Evolutionary conservation across 2,888 invertebrate genomes (phyloP), one percentile per base, ranked within the genome.

Genomic region (Metalampra italica): DNA sequence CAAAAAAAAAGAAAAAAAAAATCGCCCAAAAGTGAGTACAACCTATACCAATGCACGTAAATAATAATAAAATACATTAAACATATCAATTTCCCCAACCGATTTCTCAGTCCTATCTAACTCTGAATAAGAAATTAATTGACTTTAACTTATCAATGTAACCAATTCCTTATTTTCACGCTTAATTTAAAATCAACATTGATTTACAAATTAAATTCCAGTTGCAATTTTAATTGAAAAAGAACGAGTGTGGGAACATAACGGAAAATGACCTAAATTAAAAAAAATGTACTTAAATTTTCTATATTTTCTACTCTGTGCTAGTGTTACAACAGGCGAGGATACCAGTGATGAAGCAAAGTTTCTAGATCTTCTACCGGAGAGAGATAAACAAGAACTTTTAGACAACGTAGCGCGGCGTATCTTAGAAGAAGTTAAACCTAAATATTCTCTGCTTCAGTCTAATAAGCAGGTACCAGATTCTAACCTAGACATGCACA

Each of bases 311-410:
- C 36, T 70, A 40, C 60, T 41, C 45, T 52, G 14, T 52, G 45
- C 46, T 51, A 47, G 22, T 36, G 51, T 30, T 52, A 50, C n/a
- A 53, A 46, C 41, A 47, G 53, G 40, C 54, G 43, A 29, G 34
- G 14, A 43, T 11, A 66, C 71, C 3, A 72, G 61, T 56, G 64
- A 71, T n/a, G 73, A 78, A 41, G 59, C 60, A 3, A 79, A 75
- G 54, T 85, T 77, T 44, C 77, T 86, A 45, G 78, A 85, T 60
- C 58, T 78, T 29, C 57, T 88, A 12, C 78, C 83, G 0, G 80
- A 80, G 34, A 61, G 69, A 29, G 79, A 83, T 40, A 87, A 86
- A 53, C 62, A 72, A 22, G 71, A 72, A 0, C 82, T 87, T 39
- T 52, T 86, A 42, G 71, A 82, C 30, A 71, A 60, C 15, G 71